Evolutionary conservation across 2,797 vertebrate genomes (phyloP), one percentile per base, ranked within the genome.

Genomic region (Crenuchus spilurus): DNA sequence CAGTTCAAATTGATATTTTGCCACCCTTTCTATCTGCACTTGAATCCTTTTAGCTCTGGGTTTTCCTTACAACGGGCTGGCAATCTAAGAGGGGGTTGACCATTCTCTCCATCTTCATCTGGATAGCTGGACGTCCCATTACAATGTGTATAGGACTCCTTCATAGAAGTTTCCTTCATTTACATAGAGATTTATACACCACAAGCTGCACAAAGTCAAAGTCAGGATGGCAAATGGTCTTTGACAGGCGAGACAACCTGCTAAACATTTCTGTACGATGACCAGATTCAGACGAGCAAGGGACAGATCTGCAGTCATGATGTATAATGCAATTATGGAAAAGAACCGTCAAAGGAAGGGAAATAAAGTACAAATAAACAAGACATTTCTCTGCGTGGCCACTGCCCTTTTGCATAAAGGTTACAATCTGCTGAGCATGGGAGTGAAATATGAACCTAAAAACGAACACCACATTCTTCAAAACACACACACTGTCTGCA

Each of bases 301-400:
- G 6, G 16, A 22, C 18, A 39, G 20, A 11, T 62, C 54, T 60
- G 20, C 13, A 1, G 24, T 51, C 28, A 30, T 0, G 5, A 8
- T 26, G 26, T 26, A 24, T 52, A 61, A 69, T 1, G 16, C n/a
- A n/a, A 0, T 7, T 35, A 9, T 46, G 58, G 37, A 69, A 41
- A 62, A 67, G 66, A 22, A 44, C 33, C 51, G 35, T 75, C 33
- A 55, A 65, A 76, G n/a, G 52, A 1, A 42, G 5, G 42, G 41
- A 75, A 31, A 65, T 18, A 35, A 42, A 26, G 37, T n/a, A 57
- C 78, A 68, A 24, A 48, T 57, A 60, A 55, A 70, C 54, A 60
- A 30, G 13, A 14, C 16, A 3, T 57, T 46, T 70, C 33, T 76
- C 39, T 44, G 42, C 22, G 39, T 41, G 39, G 64, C 64, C 30